phyloP scores from a whole-genome alignment of 1,140 invertebrate species.

The Ladona fulva region DNA sequence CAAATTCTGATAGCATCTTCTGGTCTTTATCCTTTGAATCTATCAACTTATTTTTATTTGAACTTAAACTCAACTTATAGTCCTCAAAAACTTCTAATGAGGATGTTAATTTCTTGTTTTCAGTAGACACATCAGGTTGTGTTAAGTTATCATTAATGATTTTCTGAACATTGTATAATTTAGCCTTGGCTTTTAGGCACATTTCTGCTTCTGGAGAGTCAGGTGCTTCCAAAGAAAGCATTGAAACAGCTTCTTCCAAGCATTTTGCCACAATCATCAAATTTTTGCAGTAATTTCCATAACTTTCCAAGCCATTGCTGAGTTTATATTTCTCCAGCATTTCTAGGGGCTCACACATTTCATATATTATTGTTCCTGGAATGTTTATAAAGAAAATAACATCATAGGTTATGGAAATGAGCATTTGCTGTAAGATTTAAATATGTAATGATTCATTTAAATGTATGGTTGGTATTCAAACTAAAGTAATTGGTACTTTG shows the following conservation, averaged over 20 bases:
- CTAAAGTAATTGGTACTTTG: too few species aligned
- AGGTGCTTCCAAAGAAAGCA: not conserved
- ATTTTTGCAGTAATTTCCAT: not conserved
- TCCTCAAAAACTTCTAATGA: not conserved
- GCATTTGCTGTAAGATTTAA: too few species aligned
- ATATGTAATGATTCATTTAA: too few species aligned
- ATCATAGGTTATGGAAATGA: too few species aligned
- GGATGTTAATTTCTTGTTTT: not conserved
- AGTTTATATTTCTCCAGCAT: not conserved
- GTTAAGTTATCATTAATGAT: not conserved
- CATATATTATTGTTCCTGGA: not conserved
- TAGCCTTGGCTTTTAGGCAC: not conserved
- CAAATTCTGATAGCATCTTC: not conserved
- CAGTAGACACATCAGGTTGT: not conserved
- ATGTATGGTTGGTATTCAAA: too few species aligned
- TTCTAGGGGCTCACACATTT: not conserved
- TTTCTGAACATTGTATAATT: not conserved
- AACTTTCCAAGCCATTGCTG: not conserved
- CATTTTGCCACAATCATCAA: not conserved
- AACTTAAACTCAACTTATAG: not conserved
- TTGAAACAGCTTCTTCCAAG: not conserved
- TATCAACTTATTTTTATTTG: not conserved
- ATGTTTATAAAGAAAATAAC: too few species aligned
- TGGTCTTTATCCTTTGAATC: not conserved
- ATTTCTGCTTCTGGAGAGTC: not conserved